Base-by-base conservation (phyloP, 2,888 invertebrate species). In the Drosophila mulleri region DNA sequence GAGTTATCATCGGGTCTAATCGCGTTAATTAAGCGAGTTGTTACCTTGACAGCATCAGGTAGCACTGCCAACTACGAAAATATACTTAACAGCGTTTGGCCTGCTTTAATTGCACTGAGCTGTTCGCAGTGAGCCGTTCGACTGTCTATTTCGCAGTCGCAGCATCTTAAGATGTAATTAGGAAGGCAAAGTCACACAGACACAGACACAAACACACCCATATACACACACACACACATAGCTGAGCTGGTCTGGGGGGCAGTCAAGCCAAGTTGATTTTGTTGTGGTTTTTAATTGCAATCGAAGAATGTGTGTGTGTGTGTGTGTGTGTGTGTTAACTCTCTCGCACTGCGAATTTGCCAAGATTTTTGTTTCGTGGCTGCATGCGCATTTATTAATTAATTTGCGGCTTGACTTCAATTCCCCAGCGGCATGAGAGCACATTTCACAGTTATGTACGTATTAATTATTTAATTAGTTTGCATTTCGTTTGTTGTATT, bases 21-120 rank as follows among this genome's bases (percentile, higher is more conserved):
- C 89, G 80, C 78, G 86, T 88, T 89, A 88, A 88, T 88, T 89
- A 89, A 88, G 81, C 82, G 75, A 72, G 75, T 83, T 89, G 85
- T 78, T 74, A 84, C 83, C 87, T 87, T 80, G 86, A 59, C 35
- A 58, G n/a, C 54, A 52, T 23, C 67, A 47, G 56, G 20, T 32
- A 53, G n/a, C 53, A 37, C 57, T 37, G 32, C 37, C 42, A 52
- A 37, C 50, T 32, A 42, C 35, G 41, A 53, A 48, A 48, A 44
- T 50, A 41, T 41, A 20, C 47, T 58, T 54, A 52, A 5, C 44
- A 35, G 63, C 68, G 66, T 75, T 79, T 58, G 64, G 47, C 67
- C 59, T 64, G 45, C 67, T 81, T 82, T 83, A 88, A 82, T 83
- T 86, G 75, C 78, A 45, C 62, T 26, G 32, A 32, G 20, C 44